Conservation (phyloP, 1,140 invertebrate species). For the Melanaphis sacchari region DNA sequence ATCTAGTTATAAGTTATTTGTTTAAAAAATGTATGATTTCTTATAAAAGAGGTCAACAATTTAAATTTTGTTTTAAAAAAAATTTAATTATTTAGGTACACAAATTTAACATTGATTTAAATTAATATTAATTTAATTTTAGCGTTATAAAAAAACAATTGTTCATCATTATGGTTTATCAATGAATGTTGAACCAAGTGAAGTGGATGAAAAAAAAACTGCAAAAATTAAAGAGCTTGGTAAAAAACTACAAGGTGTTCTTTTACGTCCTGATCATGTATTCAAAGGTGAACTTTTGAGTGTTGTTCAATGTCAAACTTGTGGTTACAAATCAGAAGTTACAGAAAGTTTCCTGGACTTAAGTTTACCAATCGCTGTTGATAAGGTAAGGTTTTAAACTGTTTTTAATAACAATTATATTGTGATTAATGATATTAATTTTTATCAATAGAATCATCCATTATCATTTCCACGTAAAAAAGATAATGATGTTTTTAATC, state of each 20-base stretch:
- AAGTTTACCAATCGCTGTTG: conserved; percentile 83
- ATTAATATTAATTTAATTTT: conserved; percentile 62
- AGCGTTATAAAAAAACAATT: conserved; percentile 80
- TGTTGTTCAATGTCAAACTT: conserved; percentile 88
- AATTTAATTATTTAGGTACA: not conserved
- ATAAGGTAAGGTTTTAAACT: conserved; percentile 65
- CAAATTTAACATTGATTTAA: not conserved
- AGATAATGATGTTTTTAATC: conserved; percentile 65
- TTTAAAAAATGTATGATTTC: not conserved
- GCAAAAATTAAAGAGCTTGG: conserved; percentile 71
- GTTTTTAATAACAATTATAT: not conserved
- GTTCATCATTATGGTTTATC: conserved; percentile 74
- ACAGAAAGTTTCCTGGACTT: conserved; percentile 94
- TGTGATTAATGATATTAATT: not conserved
- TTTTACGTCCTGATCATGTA: conserved; percentile 66
- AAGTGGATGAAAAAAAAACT: conserved; percentile 76
- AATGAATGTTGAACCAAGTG: conserved; percentile 72
- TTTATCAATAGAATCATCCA: conserved; percentile 67
- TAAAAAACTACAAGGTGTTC: conserved; percentile 59
- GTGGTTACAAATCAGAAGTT: conserved; percentile 82
- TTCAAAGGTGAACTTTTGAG: conserved; percentile 91
- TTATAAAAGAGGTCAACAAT: not conserved
- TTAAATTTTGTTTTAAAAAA: not conserved
- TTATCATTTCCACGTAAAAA: conserved; percentile 64
- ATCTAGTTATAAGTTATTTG: not conserved